phyloP scores from a whole-genome alignment of 2,888 invertebrate species.

The Morinoia aosen region DNA sequence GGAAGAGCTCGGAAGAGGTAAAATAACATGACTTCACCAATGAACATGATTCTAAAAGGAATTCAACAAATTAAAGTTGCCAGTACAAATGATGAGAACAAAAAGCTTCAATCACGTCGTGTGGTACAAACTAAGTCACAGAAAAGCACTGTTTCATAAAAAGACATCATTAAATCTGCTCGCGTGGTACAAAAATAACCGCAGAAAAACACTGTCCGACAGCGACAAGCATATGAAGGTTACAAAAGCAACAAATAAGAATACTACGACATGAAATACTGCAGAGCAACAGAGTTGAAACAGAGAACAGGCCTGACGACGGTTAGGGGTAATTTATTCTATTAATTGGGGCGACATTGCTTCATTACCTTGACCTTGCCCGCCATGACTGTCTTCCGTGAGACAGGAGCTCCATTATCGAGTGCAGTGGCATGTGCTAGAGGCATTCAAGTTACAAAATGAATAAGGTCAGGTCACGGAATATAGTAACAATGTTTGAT shows the following conservation, averaged over 20 bases:
- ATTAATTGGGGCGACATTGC: neutral
- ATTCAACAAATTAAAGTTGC: too few species aligned
- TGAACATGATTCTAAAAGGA: too few species aligned
- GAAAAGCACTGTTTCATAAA: too few species aligned
- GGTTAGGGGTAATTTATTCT: slow-evolving; percentile 2
- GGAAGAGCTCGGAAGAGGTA: too few species aligned
- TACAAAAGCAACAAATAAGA: neutral
- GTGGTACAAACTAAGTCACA: too few species aligned
- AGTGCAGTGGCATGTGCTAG: neutral
- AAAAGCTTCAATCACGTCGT: too few species aligned
- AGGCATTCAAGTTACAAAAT: neutral
- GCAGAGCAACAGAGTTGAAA: neutral
- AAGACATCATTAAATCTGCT: too few species aligned
- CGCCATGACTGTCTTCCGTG: neutral
- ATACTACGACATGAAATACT: neutral
- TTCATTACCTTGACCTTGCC: neutral
- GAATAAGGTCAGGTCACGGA: neutral
- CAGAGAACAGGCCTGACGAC: neutral
- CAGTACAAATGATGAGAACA: too few species aligned
- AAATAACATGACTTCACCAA: too few species aligned
- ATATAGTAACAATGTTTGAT: neutral
- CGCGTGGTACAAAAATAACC: too few species aligned
- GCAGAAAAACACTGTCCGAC: too few species aligned
- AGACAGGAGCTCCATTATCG: neutral
- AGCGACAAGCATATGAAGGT: neutral